These are phyloP conservation scores for Drosophila pachea DNA, from an alignment of 1,140 invertebrate species.

Conservation along the genomic window DNA sequence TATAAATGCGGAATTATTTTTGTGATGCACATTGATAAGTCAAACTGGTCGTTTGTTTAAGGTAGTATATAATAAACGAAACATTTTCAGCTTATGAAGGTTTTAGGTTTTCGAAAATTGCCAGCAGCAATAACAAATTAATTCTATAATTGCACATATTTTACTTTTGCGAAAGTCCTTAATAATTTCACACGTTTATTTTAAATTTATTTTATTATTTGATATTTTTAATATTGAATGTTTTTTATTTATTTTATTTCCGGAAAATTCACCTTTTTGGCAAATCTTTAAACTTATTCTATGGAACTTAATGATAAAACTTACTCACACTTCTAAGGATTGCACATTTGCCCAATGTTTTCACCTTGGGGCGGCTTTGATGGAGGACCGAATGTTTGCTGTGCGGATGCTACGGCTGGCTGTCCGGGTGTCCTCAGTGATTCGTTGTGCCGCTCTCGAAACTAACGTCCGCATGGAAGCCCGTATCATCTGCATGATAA, in stretches of 20 bases:
- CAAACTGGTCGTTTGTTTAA: slow-evolving; percentile 29
- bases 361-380: not conserved
- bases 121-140: too few relatives aligned
- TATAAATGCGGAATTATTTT: slow-evolving; percentile 31
- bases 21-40: slow-evolving; percentile 48
- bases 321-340: slow-evolving; percentile 27
- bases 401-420: not conserved
- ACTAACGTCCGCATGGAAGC: slow-evolving; percentile 88
- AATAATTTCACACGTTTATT: too few relatives aligned
- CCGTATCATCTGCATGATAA: slow-evolving; percentile 87
- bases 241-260: slow-evolving; percentile 12
- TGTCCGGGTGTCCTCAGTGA: slow-evolving; percentile 41
- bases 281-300: too few relatives aligned
- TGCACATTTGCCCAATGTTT: slow-evolving; percentile 38
- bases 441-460: slow-evolving; percentile 76
- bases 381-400: not conserved
- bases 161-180: too few relatives aligned
- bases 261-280: too few relatives aligned
- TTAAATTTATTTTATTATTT: not conserved
- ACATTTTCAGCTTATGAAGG: not conserved
- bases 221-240: not conserved
- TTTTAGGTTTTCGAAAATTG: too few relatives aligned
- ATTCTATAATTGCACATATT: too few relatives aligned
- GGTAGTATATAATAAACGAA: slow-evolving; percentile 4
- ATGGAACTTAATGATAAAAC: not conserved